Evolutionary conservation across 2,888 invertebrate species (phyloP), one percentile per base, ranked within the genome.

Genomic region (Athalia rosae): DNA sequence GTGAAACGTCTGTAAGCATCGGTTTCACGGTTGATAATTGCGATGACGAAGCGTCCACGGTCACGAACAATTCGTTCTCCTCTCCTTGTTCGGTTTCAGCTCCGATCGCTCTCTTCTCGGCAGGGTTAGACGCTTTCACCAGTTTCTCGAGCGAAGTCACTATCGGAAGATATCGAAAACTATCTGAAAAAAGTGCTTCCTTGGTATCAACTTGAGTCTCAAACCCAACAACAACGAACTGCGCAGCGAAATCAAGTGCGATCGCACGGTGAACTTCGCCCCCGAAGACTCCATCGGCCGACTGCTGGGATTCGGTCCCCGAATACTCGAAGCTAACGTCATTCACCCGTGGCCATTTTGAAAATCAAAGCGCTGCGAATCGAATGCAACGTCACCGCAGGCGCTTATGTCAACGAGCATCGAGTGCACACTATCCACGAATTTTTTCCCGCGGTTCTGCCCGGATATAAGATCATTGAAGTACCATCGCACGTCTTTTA

Each of bases 371-470:
- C 79, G 2, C 78, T 87, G 48, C 77, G 82, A 59, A 79, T 86
- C 13, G 84, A 86, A 61, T 86, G 85, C 76, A 86, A 85, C 78
- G 83, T 87, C 11, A 84, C 81, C 83, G 86, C 79, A 82, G n/a
- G n/a, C n/a, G n/a, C n/a, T n/a, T n/a, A n/a, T n/a, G n/a, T n/a
- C n/a, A n/a, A n/a, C n/a, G n/a, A 82, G 8, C 80, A 79, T 63
- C 82, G 79, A 41, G 82, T 83, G 4, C 87, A 90, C 78, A 87
- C 84, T 4, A 82, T 89, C 76, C 85, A 89, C 78, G 83, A 87
- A 81, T 89, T n/a, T 89, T 82, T 83, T 13, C 84, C 85, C 4
- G 79, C 80, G 53, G 85, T 85, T n/a, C 81, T 82, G 15, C 85
- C 87, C 28, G 85, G 87, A 6, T 86, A 84, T 84, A 84, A 85